phyloP scores from a whole-genome alignment of 2,797 vertebrate species.

The Xiphophorus birchmanni region DNA sequence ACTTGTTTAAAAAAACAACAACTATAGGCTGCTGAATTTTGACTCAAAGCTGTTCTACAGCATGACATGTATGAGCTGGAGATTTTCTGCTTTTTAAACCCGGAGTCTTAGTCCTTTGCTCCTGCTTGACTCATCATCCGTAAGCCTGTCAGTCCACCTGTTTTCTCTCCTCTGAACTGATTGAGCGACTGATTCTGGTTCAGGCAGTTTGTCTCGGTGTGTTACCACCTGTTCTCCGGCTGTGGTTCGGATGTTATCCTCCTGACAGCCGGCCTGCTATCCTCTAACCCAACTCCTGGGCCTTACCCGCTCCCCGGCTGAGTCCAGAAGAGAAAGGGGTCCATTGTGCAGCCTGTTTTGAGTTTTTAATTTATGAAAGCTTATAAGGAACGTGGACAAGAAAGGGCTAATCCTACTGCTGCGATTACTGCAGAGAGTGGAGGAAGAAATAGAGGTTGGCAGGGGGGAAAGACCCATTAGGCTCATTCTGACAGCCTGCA shows the following conservation, averaged over 20 bases:
- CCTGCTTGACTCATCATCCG: neutral
- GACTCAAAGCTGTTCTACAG: neutral
- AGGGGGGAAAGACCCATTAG: constrained; percentile 5
- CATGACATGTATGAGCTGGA: neutral
- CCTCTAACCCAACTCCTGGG: constrained; percentile 25
- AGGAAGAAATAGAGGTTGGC: neutral
- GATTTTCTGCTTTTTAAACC: neutral
- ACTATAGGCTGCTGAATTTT: neutral
- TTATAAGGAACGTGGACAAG: constrained; percentile 12
- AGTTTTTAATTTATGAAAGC: constrained; percentile 24
- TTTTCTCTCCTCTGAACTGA: constrained; percentile 29
- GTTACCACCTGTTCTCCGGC: constrained; percentile 77
- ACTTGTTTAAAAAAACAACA: neutral
- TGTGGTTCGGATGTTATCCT: constrained; percentile 65
- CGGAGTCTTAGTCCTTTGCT: neutral
- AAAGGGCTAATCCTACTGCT: constrained; percentile 34
- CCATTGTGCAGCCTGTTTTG: constrained; percentile 54
- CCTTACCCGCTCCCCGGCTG: constrained; percentile 35
- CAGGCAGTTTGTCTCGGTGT: constrained; percentile 48
- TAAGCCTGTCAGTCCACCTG: constrained; percentile 35
- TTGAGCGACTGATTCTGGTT: constrained; percentile 37
- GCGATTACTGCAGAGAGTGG: constrained; percentile 25
- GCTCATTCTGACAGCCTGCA: constrained; percentile 35
- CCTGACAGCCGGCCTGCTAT: constrained; percentile 42
- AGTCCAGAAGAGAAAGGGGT: constrained; percentile 57